Evolutionary conservation across 53 echinoderm and acorn worm species (phyloP).

Genomic region (Apostichopus leukothele): DNA sequence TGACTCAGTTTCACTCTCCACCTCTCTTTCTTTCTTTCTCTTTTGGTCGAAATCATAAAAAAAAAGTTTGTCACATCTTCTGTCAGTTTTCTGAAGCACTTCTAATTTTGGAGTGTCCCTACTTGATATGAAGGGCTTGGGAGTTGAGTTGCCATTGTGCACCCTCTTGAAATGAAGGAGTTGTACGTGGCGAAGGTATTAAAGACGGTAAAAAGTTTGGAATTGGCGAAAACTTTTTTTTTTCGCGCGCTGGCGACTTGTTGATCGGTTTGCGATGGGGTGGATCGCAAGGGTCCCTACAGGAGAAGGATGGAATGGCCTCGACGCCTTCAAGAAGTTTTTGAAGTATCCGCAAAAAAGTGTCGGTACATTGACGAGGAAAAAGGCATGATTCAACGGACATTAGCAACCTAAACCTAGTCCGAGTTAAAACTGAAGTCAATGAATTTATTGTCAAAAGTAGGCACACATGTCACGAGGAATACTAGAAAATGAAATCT

Average conservation of each 20-base stretch:
- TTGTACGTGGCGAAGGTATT: constrained; percentile 6
- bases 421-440: not conserved
- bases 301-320: not conserved
- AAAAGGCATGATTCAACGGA: constrained; percentile 1
- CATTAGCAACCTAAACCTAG: constrained; percentile 11
- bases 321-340: constrained; percentile 32
- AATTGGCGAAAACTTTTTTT: not conserved
- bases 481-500: not conserved
- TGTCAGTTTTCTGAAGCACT: not conserved
- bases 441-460: not conserved
- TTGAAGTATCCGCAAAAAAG: not conserved
- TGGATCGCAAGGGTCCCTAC: constrained; percentile 26
- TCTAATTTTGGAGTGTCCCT: not conserved
- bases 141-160: constrained; percentile 18
- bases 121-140: constrained; percentile 10
- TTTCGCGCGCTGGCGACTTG: constrained; percentile 10
- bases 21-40: not conserved
- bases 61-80: constrained; percentile 11
- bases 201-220: not conserved
- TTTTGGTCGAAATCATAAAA: not conserved
- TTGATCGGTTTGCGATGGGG: constrained; percentile 44
- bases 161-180: constrained; percentile 28
- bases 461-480: not conserved
- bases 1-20: not conserved
- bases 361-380: not conserved